These are phyloP conservation scores for Ochlodes sylvanus DNA, from an alignment of 2,888 invertebrate species.

Conservation along the genomic window DNA sequence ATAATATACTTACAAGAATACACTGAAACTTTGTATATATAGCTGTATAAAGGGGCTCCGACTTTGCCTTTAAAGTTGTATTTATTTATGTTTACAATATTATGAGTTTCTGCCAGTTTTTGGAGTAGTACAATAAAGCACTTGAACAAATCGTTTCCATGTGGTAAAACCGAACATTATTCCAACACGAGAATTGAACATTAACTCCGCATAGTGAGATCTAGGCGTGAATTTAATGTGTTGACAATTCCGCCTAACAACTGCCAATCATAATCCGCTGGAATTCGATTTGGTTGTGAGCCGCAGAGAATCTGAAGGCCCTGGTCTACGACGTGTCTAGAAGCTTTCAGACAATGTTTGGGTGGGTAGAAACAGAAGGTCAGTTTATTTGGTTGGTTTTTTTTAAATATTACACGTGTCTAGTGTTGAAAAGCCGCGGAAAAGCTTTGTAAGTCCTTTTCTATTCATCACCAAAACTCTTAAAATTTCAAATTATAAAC, in stretches of 20 bases:
- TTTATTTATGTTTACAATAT: no score
- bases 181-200: not conserved
- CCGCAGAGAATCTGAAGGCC: slow-evolving; percentile 6
- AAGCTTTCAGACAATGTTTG: slow-evolving; percentile 21
- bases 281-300: slow-evolving; percentile 14
- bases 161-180: not conserved
- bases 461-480: no score
- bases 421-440: not conserved
- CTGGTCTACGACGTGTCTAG: slow-evolving; percentile 29
- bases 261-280: slow-evolving; percentile 47
- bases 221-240: slow-evolving; percentile 31
- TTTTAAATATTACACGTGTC: slow-evolving; percentile 11
- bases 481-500: no score
- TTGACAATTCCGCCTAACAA: slow-evolving; percentile 49
- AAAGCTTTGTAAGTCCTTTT: not conserved
- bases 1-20: no score
- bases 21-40: no score
- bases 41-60: no score
- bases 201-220: not conserved
- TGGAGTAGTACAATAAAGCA: not conserved
- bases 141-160: not conserved
- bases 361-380: slow-evolving; percentile 2
- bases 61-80: no score
- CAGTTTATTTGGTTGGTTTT: slow-evolving; percentile 11
- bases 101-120: no score